A percentile compares a stretch with the other conserved stretches of the same genome.
Evolutionary conservation across 2,797 vertebrate genomes (phyloP).

Genomic region (Sebastes wilsoni): DNA sequence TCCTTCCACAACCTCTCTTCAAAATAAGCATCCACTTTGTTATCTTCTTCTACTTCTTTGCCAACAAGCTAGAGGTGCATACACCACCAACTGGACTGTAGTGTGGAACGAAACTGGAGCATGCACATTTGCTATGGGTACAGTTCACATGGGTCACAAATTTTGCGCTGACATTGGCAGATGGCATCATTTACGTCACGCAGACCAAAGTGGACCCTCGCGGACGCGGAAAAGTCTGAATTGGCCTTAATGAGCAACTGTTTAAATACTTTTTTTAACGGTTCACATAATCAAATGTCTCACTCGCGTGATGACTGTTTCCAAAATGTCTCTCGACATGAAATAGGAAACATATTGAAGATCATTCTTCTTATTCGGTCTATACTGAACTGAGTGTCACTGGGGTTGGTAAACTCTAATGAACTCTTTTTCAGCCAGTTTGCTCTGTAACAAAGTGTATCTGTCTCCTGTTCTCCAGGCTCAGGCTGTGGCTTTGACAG

Average conservation of each 20-base stretch:
- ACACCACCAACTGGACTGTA: no score
- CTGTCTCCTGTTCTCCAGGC: conserved; percentile 79
- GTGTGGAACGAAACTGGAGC: no score
- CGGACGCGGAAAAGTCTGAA: no score
- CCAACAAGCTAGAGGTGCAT: no score
- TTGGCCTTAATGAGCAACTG: not conserved
- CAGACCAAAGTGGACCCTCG: no score
- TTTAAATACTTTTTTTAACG: not conserved
- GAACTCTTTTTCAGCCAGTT: not conserved
- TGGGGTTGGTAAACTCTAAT: not conserved
- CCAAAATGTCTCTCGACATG: not conserved
- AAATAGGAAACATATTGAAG: not conserved
- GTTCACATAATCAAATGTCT: not conserved
- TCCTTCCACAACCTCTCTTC: no score
- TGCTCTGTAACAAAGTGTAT: not conserved
- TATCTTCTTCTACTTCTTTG: no score
- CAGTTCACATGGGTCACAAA: no score
- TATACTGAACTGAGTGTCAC: not conserved
- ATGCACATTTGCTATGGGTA: no score
- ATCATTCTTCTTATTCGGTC: not conserved
- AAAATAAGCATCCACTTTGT: no score
- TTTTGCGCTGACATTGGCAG: no score
- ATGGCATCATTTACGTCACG: no score
- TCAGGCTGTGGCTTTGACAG: conserved; percentile 93
- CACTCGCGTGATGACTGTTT: not conserved